These are phyloP conservation scores for Drosophila subobscura DNA, from an alignment of 1,140 invertebrate genomes.

Conservation along the genomic window DNA sequence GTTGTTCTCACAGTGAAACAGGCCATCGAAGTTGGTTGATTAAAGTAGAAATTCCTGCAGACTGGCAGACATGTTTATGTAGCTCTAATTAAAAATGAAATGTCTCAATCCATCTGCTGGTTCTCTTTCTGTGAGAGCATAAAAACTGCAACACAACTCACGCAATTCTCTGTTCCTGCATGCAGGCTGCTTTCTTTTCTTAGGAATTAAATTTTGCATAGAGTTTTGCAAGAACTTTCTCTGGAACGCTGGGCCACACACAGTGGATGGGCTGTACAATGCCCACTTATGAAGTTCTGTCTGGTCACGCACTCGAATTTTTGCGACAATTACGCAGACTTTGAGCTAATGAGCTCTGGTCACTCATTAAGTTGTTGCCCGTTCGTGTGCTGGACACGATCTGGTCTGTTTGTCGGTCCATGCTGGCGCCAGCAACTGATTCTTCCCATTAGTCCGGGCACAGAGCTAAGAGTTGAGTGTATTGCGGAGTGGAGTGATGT, in stretches of 20 bases:
- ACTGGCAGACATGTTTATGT: too few relatives aligned
- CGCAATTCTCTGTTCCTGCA: not conserved
- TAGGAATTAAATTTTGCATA: not conserved
- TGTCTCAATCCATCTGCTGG: too few relatives aligned
- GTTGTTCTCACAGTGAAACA: too few relatives aligned
- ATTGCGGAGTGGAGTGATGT: not conserved
- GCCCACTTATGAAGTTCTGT: not conserved
- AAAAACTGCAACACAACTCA: constrained; percentile 13
- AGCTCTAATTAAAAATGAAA: too few relatives aligned
- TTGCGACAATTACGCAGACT: constrained; percentile 46
- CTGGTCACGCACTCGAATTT: constrained; percentile 49
- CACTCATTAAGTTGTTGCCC: constrained; percentile 18
- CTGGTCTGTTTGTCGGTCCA: constrained; percentile 2
- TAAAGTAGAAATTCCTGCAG: too few relatives aligned
- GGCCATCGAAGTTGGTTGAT: too few relatives aligned
- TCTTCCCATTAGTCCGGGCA: constrained; percentile 29
- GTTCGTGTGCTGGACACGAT: not conserved
- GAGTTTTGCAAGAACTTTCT: not conserved
- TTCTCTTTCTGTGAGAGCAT: too few relatives aligned
- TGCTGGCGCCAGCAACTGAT: constrained; percentile 49
- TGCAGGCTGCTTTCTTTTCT: not conserved
- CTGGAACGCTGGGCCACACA: constrained; percentile 8
- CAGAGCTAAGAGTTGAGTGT: constrained; percentile 10
- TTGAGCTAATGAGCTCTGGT: constrained; percentile 40
- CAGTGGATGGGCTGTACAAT: not conserved